Evolutionary conservation across 2,797 vertebrate genomes (phyloP).

Genomic region (Sciurus vulgaris): DNA sequence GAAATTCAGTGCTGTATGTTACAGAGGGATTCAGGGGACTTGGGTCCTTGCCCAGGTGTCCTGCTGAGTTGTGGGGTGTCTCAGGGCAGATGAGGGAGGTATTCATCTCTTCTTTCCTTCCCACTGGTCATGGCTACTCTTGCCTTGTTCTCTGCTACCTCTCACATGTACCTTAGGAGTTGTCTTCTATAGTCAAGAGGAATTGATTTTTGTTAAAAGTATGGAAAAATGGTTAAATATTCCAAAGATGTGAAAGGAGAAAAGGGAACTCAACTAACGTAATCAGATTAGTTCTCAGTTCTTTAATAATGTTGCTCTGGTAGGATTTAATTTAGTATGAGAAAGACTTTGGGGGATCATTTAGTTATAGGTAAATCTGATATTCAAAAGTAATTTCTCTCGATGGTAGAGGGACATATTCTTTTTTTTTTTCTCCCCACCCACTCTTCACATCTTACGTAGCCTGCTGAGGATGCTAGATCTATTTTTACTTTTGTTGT

Average conservation of each 20-base stretch:
- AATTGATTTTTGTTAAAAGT: background rate
- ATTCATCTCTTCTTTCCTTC: background rate
- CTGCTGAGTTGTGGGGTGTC: background rate
- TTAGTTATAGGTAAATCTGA: background rate
- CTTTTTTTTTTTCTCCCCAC: background rate
- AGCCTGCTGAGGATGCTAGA: background rate
- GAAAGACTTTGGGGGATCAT: background rate
- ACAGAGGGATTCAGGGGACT: background rate
- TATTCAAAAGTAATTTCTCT: background rate
- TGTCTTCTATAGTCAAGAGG: background rate
- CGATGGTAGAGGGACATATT: background rate
- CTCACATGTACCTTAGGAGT: background rate
- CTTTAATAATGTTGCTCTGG: background rate
- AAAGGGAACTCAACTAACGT: background rate
- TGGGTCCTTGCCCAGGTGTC: background rate
- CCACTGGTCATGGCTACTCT: background rate
- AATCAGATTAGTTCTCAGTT: background rate
- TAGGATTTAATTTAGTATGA: background rate
- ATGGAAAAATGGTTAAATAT: background rate
- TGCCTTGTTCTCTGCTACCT: background rate
- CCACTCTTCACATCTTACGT: background rate
- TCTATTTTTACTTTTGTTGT: background rate
- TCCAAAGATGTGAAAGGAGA: constrained; percentile 28
- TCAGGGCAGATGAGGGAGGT: background rate
- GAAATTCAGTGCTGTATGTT: background rate